Conservation (phyloP, 2,888 invertebrate genomes). For the Pristionchus maxplancki region DNA sequence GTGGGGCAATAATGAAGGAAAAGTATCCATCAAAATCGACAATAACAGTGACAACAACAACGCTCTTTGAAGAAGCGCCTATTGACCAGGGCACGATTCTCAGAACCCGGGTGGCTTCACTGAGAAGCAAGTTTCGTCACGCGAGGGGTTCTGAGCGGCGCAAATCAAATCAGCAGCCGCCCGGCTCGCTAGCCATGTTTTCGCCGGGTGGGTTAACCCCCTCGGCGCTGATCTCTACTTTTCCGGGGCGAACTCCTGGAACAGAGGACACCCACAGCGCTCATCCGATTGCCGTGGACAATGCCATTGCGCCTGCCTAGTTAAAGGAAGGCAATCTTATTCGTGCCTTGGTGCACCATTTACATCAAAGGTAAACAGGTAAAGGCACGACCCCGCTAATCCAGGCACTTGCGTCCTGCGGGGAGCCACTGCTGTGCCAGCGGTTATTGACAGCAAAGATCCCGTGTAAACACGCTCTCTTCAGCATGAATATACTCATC, state of each 20-base stretch:
- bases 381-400: too few relatives aligned
- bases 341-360: too few relatives aligned
- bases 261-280: background rate
- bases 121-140: background rate
- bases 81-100: background rate
- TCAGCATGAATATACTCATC: background rate
- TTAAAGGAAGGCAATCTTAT: background rate
- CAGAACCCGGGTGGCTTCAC: background rate
- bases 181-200: background rate
- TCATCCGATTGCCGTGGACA: background rate
- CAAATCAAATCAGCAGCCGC: slow-evolving; percentile 20
- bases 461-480: background rate
- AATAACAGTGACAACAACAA: background rate
- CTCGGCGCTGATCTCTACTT: background rate
- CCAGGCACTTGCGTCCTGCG: too few relatives aligned
- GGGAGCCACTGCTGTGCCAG: too few relatives aligned
- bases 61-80: background rate
- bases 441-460: background rate
- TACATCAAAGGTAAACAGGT: too few relatives aligned
- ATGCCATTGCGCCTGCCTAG: background rate
- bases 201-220: background rate
- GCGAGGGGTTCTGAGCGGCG: background rate
- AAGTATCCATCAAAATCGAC: background rate
- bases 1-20: background rate
- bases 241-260: background rate